Percentiles rank a stretch among this genome's conserved stretches.
phyloP scores from a whole-genome alignment of 2,888 invertebrate species.

The Homarus gammarus region DNA sequence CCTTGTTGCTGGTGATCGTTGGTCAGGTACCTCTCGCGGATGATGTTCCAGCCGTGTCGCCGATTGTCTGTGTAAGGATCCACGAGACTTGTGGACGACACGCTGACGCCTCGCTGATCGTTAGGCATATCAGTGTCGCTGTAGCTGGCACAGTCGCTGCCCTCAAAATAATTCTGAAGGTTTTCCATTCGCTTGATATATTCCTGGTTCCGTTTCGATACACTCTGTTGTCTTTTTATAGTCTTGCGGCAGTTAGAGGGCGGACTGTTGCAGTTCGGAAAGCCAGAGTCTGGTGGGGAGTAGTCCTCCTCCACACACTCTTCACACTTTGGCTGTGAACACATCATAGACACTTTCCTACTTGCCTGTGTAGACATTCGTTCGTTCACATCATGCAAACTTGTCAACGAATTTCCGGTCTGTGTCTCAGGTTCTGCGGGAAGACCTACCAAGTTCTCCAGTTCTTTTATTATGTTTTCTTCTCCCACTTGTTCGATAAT shows the following conservation, averaged over 20 bases:
- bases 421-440: neutral
- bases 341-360: neutral
- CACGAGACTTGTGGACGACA: slow-evolving; percentile 52
- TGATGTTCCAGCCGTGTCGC: slow-evolving; percentile 33
- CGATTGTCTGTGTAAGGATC: slow-evolving; percentile 18
- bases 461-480: slow-evolving; percentile 54
- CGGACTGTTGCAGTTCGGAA: slow-evolving; percentile 21
- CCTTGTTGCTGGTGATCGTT: neutral
- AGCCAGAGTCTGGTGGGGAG: slow-evolving; percentile 45
- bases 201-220: slow-evolving; percentile 24
- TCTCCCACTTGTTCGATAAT: slow-evolving; percentile 52
- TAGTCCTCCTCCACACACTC: slow-evolving; percentile 18
- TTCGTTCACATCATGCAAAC: slow-evolving; percentile 2
- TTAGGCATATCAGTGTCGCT: slow-evolving; percentile 34
- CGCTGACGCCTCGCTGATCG: slow-evolving; percentile 26
- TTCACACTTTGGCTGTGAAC: slow-evolving; percentile 8
- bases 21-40: slow-evolving; percentile 32
- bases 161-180: neutral
- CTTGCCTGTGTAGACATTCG: neutral
- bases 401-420: neutral
- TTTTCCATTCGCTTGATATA: slow-evolving; percentile 25
- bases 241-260: slow-evolving; percentile 5
- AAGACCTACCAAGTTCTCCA: slow-evolving; percentile 37
- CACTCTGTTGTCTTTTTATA: slow-evolving; percentile 11
- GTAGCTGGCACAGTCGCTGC: slow-evolving; percentile 46